Percentiles rank a stretch among this genome's conserved stretches.
These are phyloP conservation scores for Myotis findleyi DNA, from an alignment of 2,797 vertebrate species.

Conservation along the genomic window DNA sequence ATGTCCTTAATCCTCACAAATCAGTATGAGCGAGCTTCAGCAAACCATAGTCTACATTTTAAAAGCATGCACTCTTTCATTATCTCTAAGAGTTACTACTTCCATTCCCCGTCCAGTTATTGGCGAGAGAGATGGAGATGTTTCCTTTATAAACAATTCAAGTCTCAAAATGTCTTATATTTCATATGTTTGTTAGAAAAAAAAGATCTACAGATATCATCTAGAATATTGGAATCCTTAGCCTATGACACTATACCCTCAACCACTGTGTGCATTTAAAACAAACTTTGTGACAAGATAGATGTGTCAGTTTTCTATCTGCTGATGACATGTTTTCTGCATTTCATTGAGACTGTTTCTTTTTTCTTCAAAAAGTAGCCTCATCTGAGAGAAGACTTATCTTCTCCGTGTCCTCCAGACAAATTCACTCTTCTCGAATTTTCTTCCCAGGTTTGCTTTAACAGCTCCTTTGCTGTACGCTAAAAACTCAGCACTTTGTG, in stretches of 20 bases:
- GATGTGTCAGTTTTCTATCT: neutral
- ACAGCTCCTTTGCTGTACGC: neutral
- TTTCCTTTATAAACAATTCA: neutral
- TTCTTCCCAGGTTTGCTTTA: constrained; percentile 11
- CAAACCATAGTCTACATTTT: neutral
- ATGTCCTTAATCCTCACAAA: neutral
- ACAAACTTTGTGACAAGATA: neutral
- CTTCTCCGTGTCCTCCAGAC: neutral
- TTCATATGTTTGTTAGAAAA: neutral
- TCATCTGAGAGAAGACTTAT: neutral
- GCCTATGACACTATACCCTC: neutral
- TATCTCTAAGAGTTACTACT: neutral
- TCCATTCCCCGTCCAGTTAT: neutral
- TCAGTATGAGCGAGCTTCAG: neutral
- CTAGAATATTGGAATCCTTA: constrained; percentile 25
- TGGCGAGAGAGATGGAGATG: neutral
- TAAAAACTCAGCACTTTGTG: neutral
- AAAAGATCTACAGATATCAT: neutral
- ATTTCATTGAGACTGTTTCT: neutral
- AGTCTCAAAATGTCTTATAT: neutral
- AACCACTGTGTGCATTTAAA: constrained; percentile 19
- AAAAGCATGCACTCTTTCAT: neutral
- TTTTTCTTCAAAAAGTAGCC: neutral
- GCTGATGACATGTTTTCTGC: neutral
- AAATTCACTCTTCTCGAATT: neutral